These are phyloP conservation scores for Selenia dentaria DNA, from an alignment of 2,888 invertebrate species.

Conservation along the genomic window DNA sequence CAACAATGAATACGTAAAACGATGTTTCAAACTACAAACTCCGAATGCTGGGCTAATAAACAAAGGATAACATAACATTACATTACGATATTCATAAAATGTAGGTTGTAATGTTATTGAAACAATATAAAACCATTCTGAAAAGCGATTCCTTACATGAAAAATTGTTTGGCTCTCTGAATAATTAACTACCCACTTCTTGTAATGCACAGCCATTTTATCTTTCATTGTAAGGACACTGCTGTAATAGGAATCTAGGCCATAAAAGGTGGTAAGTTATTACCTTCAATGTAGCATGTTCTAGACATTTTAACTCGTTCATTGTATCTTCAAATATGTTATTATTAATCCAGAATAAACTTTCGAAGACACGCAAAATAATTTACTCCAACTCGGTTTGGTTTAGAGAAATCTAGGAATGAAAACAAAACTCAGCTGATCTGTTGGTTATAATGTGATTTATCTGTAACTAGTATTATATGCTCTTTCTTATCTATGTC, in stretches of 20 bases:
- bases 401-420: conserved; percentile 33
- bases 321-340: conserved; percentile 75
- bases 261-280: conserved; percentile 23
- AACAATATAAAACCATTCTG: background rate
- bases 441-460: no score
- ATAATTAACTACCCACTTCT: background rate
- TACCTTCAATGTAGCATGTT: conserved; percentile 98
- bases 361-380: background rate
- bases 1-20: no score
- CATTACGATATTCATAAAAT: no score
- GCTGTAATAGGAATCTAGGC: conserved; percentile 11
- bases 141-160: background rate
- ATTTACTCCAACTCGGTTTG: background rate
- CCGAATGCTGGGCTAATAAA: no score
- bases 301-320: conserved; percentile 97
- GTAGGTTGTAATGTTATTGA: no score
- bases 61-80: no score
- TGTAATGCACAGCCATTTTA: conserved; percentile 27
- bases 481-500: no score
- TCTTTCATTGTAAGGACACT: conserved; percentile 7
- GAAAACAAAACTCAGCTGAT: conserved; percentile 84
- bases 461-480: no score
- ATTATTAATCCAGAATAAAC: no score
- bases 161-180: background rate
- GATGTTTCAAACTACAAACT: no score